Conservation (phyloP, 2,113 vertebrate species). For the Erpornis zantholeuca region DNA sequence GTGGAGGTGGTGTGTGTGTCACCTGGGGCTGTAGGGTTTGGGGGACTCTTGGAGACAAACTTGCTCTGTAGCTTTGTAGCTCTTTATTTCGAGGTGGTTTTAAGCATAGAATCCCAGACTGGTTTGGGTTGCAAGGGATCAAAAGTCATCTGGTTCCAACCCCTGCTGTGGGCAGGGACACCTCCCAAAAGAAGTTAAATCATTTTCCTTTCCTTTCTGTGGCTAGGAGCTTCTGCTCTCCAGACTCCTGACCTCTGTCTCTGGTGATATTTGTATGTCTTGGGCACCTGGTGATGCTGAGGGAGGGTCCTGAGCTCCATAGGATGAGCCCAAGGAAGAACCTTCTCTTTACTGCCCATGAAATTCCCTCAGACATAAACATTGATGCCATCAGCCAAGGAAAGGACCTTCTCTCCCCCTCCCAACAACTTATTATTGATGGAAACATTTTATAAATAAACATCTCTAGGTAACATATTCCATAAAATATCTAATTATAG, state of each 20-base stretch:
- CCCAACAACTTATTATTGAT: conserved; percentile 35
- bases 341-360: neutral
- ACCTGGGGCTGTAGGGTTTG: neutral
- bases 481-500: conserved; percentile 68
- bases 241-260: neutral
- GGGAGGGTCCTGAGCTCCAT: neutral
- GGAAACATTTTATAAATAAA: conserved; percentile 61
- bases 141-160: neutral
- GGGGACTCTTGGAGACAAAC: neutral
- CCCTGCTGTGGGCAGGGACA: neutral
- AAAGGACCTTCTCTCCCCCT: neutral
- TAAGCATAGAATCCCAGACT: neutral
- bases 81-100: neutral
- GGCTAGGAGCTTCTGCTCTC: neutral
- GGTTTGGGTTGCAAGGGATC: neutral
- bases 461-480: conserved; percentile 54
- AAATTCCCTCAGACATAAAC: neutral
- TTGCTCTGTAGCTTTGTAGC: too few relatives aligned
- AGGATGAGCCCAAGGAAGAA: neutral
- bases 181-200: neutral
- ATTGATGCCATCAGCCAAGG: neutral
- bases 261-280: neutral
- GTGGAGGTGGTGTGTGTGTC: neutral
- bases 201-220: neutral
- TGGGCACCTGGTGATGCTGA: neutral